phyloP scores from a whole-genome alignment of 2,888 invertebrate species.

The Sthenelais limicola region DNA sequence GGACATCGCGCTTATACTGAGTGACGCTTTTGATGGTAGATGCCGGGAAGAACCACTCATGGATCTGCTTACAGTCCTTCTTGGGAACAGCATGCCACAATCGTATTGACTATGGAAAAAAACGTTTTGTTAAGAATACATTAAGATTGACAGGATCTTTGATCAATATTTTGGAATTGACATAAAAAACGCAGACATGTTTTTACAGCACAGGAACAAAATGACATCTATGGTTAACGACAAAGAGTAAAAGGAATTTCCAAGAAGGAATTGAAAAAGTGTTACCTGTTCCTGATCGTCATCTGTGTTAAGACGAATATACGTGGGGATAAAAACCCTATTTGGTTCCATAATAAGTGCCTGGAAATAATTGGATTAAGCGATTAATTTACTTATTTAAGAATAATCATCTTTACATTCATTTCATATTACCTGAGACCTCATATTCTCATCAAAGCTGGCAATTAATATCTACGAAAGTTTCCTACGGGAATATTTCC shows the following conservation, averaged over 20 bases:
- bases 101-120: slow-evolving; percentile 46
- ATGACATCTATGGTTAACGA: too few relatives aligned
- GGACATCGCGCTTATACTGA: slow-evolving; percentile 94
- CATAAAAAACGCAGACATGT: too few relatives aligned
- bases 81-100: slow-evolving; percentile 67
- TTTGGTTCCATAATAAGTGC: slow-evolving; percentile 85
- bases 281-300: slow-evolving; percentile 80
- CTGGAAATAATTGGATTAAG: slow-evolving; percentile 53
- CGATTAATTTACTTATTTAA: not conserved
- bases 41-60: slow-evolving; percentile 92
- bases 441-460: too few relatives aligned
- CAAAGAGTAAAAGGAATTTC: too few relatives aligned
- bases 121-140: not conserved
- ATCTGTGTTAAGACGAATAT: slow-evolving; percentile 94
- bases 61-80: slow-evolving; percentile 55
- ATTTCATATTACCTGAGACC: too few relatives aligned
- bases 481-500: too few relatives aligned
- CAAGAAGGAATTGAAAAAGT: not conserved
- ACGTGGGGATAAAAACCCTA: slow-evolving; percentile 92
- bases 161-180: too few relatives aligned
- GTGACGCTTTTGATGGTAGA: slow-evolving; percentile 92
- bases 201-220: too few relatives aligned
- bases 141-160: too few relatives aligned
- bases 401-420: not conserved
- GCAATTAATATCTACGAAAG: too few relatives aligned